Evolutionary conservation across 2,113 vertebrate genomes (phyloP), one percentile per base, ranked within the genome.

Genomic region (Alligator mississippiensis): DNA sequence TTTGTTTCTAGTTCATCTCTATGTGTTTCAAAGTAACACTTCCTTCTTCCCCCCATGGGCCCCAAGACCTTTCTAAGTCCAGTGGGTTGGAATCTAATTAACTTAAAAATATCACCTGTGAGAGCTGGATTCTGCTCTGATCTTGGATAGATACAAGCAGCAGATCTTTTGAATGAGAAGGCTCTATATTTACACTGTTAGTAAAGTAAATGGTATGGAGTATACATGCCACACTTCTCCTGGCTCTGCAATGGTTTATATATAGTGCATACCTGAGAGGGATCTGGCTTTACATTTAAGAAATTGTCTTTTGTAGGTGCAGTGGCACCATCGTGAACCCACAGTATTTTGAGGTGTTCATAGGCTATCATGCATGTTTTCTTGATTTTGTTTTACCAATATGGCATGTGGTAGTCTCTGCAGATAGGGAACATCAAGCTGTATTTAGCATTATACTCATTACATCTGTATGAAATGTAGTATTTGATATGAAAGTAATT

Each of bases 221-320:
- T 0, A 0, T 58, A 25, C 54, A 90, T 93, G 82, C 89, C 90
- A 86, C 90, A 80, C 24, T 0, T 61, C 75, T 79, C 77, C 80
- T 87, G 82, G 80, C 95, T 95, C 91, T 77, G 88, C 82, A 82
- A 62, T 34, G 88, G 85, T 87, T 92, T 80, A 5, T 72, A 21
- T 38, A 4, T 72, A 80, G 17, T 2, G 66, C 3, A 1, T 89
- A 90, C 94, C 85, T 97, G 93, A 75, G 82, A 94, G 78, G 93
- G 93, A 18, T 70, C 72, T 90, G 87, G 55, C 77, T 87, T 11
- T 0, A 13, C 59, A 64, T 89, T 92, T 89, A 87, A 90, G 74
- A 86, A 86, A 94, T 78, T 84, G 78, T 94, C 85, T 92, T 93
- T 57, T 90, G 24, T 74, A 15, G 70, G 70, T 30, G 25, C 17